Conservation (phyloP, 2,113 vertebrate genomes). For the Carassius auratus region DNA sequence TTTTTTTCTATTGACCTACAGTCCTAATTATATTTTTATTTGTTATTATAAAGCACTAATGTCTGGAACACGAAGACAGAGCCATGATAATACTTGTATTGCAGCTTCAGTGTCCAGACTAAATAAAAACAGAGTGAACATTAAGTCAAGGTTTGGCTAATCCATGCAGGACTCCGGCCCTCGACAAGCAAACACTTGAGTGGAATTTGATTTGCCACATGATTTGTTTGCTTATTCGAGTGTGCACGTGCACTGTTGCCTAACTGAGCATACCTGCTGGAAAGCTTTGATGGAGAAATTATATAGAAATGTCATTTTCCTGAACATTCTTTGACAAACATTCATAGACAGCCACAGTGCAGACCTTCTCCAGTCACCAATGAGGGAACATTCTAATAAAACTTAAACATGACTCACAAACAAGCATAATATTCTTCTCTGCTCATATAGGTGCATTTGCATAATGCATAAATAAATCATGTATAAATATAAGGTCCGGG, state of each 20-base stretch:
- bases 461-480: neutral
- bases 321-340: neutral
- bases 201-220: slow-evolving; percentile 19
- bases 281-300: slow-evolving; percentile 23
- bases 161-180: neutral
- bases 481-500: neutral
- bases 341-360: neutral
- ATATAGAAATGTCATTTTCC: neutral
- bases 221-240: slow-evolving; percentile 23
- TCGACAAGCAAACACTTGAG: slow-evolving; percentile 10
- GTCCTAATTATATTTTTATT: neutral
- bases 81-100: neutral
- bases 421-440: neutral
- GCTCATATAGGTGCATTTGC: neutral
- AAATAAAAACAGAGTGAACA: neutral
- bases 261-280: neutral
- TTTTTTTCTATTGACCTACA: neutral
- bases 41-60: neutral
- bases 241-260: slow-evolving; percentile 9
- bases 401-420: neutral
- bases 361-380: neutral
- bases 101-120: neutral
- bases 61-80: neutral
- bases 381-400: neutral
- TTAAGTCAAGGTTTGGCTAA: neutral